These are phyloP conservation scores for Nephrocerus scutellatus DNA, from an alignment of 2,888 invertebrate species.

Conservation along the genomic window DNA sequence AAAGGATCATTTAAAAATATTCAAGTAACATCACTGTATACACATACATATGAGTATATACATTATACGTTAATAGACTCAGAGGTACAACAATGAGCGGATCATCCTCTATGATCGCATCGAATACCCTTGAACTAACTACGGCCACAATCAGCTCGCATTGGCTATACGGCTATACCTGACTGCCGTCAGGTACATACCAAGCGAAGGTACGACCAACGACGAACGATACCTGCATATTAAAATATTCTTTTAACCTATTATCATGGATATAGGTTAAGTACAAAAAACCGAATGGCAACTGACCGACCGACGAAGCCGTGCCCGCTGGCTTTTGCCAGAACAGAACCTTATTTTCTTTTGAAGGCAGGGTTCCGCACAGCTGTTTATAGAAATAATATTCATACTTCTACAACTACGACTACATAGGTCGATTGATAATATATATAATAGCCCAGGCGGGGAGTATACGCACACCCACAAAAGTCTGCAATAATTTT, in stretches of 20 bases:
- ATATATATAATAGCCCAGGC: too few species aligned
- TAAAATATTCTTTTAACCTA: conserved; percentile 25
- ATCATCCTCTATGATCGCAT: too few species aligned
- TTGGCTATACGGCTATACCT: too few species aligned
- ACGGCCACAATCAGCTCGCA: conserved; percentile 21
- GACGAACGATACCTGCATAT: conserved; percentile 24
- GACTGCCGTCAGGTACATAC: too few species aligned
- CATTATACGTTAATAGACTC: too few species aligned
- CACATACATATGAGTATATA: too few species aligned
- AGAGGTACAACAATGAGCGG: too few species aligned
- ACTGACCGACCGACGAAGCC: background rate
- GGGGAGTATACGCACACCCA: conserved; percentile 4
- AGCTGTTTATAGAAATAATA: conserved; percentile 17
- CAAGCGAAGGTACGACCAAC: too few species aligned
- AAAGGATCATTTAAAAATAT: too few species aligned
- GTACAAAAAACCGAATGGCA: conserved; percentile 17
- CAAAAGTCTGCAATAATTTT: background rate
- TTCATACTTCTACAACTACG: conserved; percentile 10
- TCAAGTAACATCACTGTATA: too few species aligned
- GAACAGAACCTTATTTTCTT: conserved; percentile 3
- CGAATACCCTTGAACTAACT: conserved; percentile 24
- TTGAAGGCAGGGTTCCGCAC: conserved; percentile 12
- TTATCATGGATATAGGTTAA: conserved; percentile 25
- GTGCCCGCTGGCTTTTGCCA: background rate
- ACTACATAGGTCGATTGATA: too few species aligned